Evolutionary conservation across 2,888 invertebrate genomes (phyloP).

Genomic region (Drepana falcataria): DNA sequence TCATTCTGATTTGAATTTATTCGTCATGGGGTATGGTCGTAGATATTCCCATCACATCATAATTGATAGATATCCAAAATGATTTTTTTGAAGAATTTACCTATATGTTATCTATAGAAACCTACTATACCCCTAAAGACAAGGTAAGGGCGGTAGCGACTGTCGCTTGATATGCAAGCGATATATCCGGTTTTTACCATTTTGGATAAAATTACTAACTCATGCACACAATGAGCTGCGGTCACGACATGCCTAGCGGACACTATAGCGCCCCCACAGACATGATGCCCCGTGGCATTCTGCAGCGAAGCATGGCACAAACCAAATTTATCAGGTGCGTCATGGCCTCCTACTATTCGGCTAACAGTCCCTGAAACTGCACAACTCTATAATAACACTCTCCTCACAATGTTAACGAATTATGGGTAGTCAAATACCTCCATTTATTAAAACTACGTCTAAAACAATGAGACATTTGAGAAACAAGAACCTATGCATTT

Average conservation of each 20-base stretch:
- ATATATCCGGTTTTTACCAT: too few species aligned
- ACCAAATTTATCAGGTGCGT: slow-evolving; percentile 44
- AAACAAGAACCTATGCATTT: background rate
- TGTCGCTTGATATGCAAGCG: too few species aligned
- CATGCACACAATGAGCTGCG: slow-evolving; percentile 63
- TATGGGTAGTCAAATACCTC: background rate
- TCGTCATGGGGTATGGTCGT: too few species aligned
- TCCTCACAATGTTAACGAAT: background rate
- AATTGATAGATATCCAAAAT: too few species aligned
- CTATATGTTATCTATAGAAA: too few species aligned
- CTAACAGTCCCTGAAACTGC: slow-evolving; percentile 27
- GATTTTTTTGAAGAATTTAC: too few species aligned
- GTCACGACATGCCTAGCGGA: slow-evolving; percentile 52
- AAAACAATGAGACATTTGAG: background rate
- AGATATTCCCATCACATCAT: too few species aligned
- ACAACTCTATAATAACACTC: background rate
- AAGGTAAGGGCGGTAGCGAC: too few species aligned
- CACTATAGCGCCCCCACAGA: slow-evolving; percentile 63
- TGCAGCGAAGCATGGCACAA: slow-evolving; percentile 62
- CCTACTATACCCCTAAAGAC: too few species aligned
- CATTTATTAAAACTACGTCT: background rate
- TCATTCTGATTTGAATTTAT: too few species aligned
- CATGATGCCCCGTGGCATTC: slow-evolving; percentile 55
- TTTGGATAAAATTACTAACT: too few species aligned
- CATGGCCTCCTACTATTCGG: slow-evolving; percentile 55